Evolutionary conservation across 2,888 invertebrate genomes (phyloP), one percentile per base, ranked within the genome.

Genomic region (Nymphalis c-album): DNA sequence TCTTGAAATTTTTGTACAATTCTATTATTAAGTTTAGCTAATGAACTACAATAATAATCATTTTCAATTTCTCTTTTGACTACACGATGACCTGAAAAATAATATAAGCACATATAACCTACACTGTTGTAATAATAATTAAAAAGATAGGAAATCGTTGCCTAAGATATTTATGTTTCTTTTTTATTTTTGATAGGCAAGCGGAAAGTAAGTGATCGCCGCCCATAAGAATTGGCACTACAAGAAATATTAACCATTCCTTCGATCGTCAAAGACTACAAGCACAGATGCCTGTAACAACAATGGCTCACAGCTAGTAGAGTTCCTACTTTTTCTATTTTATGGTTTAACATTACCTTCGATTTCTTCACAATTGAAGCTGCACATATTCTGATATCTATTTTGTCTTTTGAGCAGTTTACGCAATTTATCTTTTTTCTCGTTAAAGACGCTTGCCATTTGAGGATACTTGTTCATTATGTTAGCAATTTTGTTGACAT

Each of bases 1-100:
- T 72, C 5, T 1, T 17, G 48, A 31, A 84, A 63, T 58, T 69
- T 73, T 16, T 67, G n/a, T 7, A 13, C 53, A 17, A 83, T 76
- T 45, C 63, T 65, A 3, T 47, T 59, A 31, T 73, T 55, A 31
- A 84, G 73, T 58, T 78, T 73, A 69, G 68, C 69, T 46, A 82
- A 53, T 45, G 75, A 77, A 65, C 77, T 71, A 67, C 85, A 84
- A 63, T 77, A 74, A 45, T 71, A 61, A 16, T 68, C 68, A 10
- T 71, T 63, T 59, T 59, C 20, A 47, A 61, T 40, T 26, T 58
- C 70, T 48, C 69, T 66, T 65, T 64, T 69, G n/a, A 59, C n/a
- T 60, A 63, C 35, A 60, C 55, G 20, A 46, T 57, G 58, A n/a
- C 18, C 73, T 72, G 18, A 57, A 60, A 31, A 48, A 40, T 18